Evolutionary conservation across 1,140 invertebrate species (phyloP).

Genomic region (Drosophila tristis): DNA sequence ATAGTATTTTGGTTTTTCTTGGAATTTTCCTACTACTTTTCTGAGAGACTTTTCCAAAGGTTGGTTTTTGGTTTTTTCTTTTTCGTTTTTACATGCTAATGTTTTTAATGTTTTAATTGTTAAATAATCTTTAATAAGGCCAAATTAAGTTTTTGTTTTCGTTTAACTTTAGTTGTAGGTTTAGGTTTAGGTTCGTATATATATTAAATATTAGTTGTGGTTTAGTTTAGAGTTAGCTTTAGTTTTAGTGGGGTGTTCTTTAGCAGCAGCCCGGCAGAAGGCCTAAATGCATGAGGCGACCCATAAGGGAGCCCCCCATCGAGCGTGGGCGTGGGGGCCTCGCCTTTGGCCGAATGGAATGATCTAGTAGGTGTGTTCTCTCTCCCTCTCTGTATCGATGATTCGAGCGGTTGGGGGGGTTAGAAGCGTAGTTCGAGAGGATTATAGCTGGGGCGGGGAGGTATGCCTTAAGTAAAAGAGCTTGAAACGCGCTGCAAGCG

Average conservation of each 20-base stretch:
- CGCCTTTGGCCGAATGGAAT: slow-evolving; percentile 77
- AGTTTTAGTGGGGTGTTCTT: slow-evolving; percentile 39
- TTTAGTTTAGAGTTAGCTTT: slow-evolving; percentile 42
- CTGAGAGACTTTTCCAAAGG: slow-evolving; percentile 72
- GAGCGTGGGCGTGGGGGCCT: neutral
- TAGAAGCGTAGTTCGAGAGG: slow-evolving; percentile 39
- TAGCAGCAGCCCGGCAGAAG: slow-evolving; percentile 61
- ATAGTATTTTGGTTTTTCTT: slow-evolving; percentile 67
- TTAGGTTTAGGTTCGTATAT: slow-evolving; percentile 44
- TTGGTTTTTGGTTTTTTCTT: slow-evolving; percentile 12
- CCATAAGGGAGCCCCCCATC: slow-evolving; percentile 31
- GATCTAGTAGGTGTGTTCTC: slow-evolving; percentile 72
- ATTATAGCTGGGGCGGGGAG: neutral
- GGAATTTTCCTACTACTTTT: slow-evolving; percentile 75
- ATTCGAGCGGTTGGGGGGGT: neutral
- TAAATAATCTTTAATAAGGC: slow-evolving; percentile 82
- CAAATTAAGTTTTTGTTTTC: slow-evolving; percentile 75
- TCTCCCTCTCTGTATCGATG: slow-evolving; percentile 13
- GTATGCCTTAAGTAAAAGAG: slow-evolving; percentile 50
- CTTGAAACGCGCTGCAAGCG: slow-evolving; percentile 77
- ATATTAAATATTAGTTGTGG: slow-evolving; percentile 57
- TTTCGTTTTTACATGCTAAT: slow-evolving; percentile 33
- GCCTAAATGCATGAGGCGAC: slow-evolving; percentile 67
- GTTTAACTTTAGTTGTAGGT: slow-evolving; percentile 22
- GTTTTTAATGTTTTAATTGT: slow-evolving; percentile 49